Percentiles rank a stretch among this genome's conserved stretches.
These are phyloP conservation scores for Amia ocellicauda DNA, from an alignment of 2,113 vertebrate genomes.

Conservation along the genomic window DNA sequence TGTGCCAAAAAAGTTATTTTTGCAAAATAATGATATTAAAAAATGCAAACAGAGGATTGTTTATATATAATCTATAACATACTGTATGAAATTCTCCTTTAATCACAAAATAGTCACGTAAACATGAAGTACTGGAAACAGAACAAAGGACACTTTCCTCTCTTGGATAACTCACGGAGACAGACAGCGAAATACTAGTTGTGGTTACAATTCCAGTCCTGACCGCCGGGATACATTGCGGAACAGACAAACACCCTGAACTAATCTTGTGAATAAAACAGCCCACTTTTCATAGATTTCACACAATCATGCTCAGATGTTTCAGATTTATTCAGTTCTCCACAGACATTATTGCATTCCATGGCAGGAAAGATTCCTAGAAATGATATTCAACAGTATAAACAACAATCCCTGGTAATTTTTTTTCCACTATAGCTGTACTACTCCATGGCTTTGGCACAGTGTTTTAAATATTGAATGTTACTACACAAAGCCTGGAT, in stretches of 20 bases:
- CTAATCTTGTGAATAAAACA: not conserved
- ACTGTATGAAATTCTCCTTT: too few species aligned
- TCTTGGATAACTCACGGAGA: too few species aligned
- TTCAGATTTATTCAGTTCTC: conserved; percentile 3
- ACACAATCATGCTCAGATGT: not conserved
- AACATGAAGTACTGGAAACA: too few species aligned
- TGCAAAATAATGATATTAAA: too few species aligned
- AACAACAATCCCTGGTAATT: conserved; percentile 17
- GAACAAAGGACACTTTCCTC: too few species aligned
- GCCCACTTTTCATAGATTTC: not conserved
- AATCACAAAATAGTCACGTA: too few species aligned
- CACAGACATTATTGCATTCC: conserved; percentile 16
- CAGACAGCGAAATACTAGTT: too few species aligned
- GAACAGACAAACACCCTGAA: not conserved
- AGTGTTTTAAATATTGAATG: not conserved
- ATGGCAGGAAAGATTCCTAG: not conserved
- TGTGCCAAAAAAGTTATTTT: too few species aligned
- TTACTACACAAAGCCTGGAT: conserved; percentile 2
- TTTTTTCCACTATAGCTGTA: conserved; percentile 4
- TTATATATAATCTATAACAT: too few species aligned
- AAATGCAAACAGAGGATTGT: too few species aligned
- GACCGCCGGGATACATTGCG: too few species aligned
- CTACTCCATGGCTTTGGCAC: too few species aligned
- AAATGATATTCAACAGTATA: conserved; percentile 19
- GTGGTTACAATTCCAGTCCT: not conserved